Evolutionary conservation across 2,888 invertebrate species (phyloP), one percentile per base, ranked within the genome.

Genomic region (Chrysotoxum bicinctum): DNA sequence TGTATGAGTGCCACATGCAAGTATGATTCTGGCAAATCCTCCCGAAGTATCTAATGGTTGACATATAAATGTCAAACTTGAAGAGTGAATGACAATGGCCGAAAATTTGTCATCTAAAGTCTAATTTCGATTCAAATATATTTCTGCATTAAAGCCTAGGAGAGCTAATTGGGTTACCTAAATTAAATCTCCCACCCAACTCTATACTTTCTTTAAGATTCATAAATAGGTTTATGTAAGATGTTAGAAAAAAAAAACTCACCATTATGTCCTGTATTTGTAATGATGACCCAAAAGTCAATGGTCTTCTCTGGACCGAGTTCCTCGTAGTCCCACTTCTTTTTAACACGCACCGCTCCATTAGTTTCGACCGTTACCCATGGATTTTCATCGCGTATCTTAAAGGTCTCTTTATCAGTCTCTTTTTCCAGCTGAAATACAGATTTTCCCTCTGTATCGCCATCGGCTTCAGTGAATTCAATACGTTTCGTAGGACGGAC

Each of bases 291-390:
- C 98, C 98, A 98, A 92, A 98, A 98, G 92, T 98, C 98, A 90
- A 98, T 98, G 14, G 97, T 98, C 92, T 98, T 98, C 93, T 98
- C 98, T 2, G 97, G 97, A 30, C 98, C 98, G 60, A 98, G 92
- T 90, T 98, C 98, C 91, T 98, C 98, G 92, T 97, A 98, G 94
- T 98, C 98, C 98, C 98, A 98, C 95, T 97, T 97, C 95, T 97
- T 97, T 93, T 97, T 97, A 87, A 98, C 98, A 90, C 96, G 95
- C 89, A 98, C 97, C 75, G 97, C 96, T 88, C 98, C 98, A 92
- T 97, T 97, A 56, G 96, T 95, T 92, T 97, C 97, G 70, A 98
- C 97, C 56, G 96, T 97, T 75, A 98, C 97, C 98, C 98, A 98
- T 88, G 96, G 96, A 93, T 98, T 98, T 91, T 97, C 97, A 90